Base-by-base conservation (phyloP, 2,888 invertebrate genomes). In the Empis stercorea region DNA sequence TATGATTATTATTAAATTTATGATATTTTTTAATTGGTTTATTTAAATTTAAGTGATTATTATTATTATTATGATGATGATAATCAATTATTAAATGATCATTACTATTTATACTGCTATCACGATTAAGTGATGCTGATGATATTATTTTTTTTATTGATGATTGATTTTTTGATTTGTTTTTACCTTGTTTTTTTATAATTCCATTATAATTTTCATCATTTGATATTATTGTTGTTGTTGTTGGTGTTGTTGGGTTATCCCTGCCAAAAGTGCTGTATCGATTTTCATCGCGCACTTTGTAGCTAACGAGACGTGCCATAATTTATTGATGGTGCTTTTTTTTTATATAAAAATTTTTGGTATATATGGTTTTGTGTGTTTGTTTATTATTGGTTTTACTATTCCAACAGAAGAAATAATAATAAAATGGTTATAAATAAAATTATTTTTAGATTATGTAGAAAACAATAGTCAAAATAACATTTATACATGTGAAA, bases 231-330 rank as follows among this genome's bases (percentile, higher is more conserved):
- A n/a, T 23, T 23, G n/a, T 23, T 23, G 20, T 40, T 10, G 11
- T 41, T 40, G 13, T 41, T 41, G 40, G 27, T 42, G 36, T 44
- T 41, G 13, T 30, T 13, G 40, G 3, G 2, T 16, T 38, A 11
- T 10, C 11, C 17, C 16, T 17, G 15, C 36, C 51, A 38, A 55
- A 55, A 10, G 54, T 54, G 14, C 52, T 52, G 30, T 56, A 57
- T 27, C 53, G 55, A 53, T 55, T 56, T 32, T 53, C 54, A 44
- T 57, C 55, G 37, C 47, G 47, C 10, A 45, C 36, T 39, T 53
- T 55, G 39, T 52, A 57, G 41, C 55, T 56, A 23, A 57, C 53
- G 47, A 57, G 40, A 32, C 54, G 54, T 48, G 57, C 57, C 56
- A 55, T 55, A 37, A 32, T 42, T 34, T 43, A 9, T 16, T 45